Conservation (phyloP, 2,797 vertebrate genomes). For the Chaenodraco wilsoni region DNA sequence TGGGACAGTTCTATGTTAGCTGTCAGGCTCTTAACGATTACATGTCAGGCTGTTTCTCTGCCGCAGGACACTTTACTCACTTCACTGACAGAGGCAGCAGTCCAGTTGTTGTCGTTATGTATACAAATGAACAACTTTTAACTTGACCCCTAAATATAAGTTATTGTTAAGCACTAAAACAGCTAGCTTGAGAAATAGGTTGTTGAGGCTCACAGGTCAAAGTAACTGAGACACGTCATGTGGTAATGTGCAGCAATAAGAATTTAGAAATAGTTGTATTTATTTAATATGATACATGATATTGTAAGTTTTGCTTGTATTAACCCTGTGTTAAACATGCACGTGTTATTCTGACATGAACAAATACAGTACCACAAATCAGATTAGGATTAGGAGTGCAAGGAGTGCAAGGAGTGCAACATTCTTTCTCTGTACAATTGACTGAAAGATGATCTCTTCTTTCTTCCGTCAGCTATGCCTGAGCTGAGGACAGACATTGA, state of each 20-base stretch:
- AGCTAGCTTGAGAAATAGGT: background rate
- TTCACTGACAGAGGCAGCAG: background rate
- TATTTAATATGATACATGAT: background rate
- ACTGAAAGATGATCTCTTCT: background rate
- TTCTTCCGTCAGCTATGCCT: conserved; percentile 80
- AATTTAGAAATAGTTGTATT: background rate
- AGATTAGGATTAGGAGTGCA: background rate
- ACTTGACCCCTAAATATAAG: conserved; percentile 4
- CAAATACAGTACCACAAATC: background rate
- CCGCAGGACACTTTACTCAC: background rate
- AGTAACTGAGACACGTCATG: background rate
- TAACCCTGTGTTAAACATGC: background rate
- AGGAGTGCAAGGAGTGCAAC: no score
- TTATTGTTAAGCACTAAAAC: background rate
- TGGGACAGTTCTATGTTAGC: background rate
- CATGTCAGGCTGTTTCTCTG: background rate
- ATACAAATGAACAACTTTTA: background rate
- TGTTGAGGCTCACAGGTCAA: background rate
- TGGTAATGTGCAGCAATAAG: background rate
- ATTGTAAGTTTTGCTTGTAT: background rate
- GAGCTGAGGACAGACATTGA: conserved; percentile 84
- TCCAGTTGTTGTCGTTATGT: background rate
- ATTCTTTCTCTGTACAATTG: background rate
- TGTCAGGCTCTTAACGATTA: background rate
- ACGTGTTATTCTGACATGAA: background rate